Evolutionary conservation across 64 coral and sea anemone genomes (phyloP).

Genomic region (Stichodactyla helianthus): DNA sequence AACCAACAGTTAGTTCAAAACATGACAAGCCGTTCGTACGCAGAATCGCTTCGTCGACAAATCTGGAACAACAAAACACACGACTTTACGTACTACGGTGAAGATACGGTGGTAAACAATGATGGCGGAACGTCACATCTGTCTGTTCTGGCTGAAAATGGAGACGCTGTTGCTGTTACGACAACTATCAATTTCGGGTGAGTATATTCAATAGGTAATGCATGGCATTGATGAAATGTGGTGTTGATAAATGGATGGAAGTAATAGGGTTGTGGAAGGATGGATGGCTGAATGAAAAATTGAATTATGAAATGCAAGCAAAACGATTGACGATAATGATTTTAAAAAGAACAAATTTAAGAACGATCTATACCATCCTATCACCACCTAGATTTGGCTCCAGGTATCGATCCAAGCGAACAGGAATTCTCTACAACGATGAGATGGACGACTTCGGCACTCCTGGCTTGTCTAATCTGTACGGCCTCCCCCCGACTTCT

Average conservation of each 20-base stretch:
- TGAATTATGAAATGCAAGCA: too few species aligned
- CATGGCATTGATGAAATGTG: too few species aligned
- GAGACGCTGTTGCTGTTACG: constrained; percentile 76
- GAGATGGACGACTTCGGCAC: constrained; percentile 78
- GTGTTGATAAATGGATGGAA: too few species aligned
- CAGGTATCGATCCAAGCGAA: constrained; percentile 50
- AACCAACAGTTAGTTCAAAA: not conserved
- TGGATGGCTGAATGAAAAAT: not conserved
- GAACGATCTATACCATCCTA: not conserved
- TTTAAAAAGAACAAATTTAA: not conserved
- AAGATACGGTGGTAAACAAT: constrained; percentile 29
- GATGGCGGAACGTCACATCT: constrained; percentile 68
- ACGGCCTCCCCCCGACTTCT: constrained; percentile 45
- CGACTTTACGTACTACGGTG: constrained; percentile 49
- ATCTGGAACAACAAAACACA: constrained; percentile 56
- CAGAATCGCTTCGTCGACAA: constrained; percentile 13
- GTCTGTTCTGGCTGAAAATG: constrained; percentile 46
- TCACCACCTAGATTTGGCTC: constrained; percentile 59
- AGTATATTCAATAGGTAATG: not conserved
- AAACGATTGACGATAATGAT: not conserved
- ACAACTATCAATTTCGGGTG: constrained; percentile 60
- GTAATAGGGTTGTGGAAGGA: too few species aligned
- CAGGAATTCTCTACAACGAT: constrained; percentile 89
- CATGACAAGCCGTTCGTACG: not conserved
- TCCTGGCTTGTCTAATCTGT: constrained; percentile 1